Base-by-base conservation (phyloP, 2,797 vertebrate species). In the Hypotaenidia philippensis region DNA sequence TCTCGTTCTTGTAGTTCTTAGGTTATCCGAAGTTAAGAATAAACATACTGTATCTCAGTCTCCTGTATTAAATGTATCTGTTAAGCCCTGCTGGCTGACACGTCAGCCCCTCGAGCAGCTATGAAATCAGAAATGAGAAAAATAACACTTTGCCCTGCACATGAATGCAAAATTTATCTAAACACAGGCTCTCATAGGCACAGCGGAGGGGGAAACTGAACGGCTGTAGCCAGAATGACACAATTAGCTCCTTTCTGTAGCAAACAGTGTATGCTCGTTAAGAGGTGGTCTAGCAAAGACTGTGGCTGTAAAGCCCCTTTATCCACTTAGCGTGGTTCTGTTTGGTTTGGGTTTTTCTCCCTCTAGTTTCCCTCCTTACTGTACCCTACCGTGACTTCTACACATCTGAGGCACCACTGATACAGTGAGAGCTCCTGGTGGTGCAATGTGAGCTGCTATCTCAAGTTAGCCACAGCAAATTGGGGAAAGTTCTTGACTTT, bases 1-100 rank as follows among this genome's bases (percentile, higher is more conserved):
- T 98, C 97, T 96, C 1, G 5, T 97, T 97, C 95, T 94, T 97
- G 96, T 98, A 97, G 97, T 97, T 95, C 95, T 97, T 97, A 98
- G 97, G 97, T 97, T 97, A 95, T 87, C 96, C 94, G 97, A 96
- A 97, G 88, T 97, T 97, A 96, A 91, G 96, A 97, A 97, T 95
- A 97, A 97, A 98, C 93, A 97, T 96, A 96, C 97, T 95, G 96
- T 97, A 97, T 98, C 97, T 96, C 92, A 90, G 96, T 97, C 96
- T 98, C 96, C 92, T 97, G 96, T 97, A 98, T 89, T 83, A 97
- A 96, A 96, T 97, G 86, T 97, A 96, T 97, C 95, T 97, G 69
- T 97, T 97, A 91, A 97, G 97, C 96, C 97, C 94, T 96, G 89
- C 96, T 96, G 96, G 87, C 85, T 97, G 96, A 91, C 87, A 89